Percentiles rank a stretch among this genome's conserved stretches.
These are phyloP conservation scores for Astyanax mexicanus DNA, from an alignment of 2,797 vertebrate genomes.

Conservation along the genomic window DNA sequence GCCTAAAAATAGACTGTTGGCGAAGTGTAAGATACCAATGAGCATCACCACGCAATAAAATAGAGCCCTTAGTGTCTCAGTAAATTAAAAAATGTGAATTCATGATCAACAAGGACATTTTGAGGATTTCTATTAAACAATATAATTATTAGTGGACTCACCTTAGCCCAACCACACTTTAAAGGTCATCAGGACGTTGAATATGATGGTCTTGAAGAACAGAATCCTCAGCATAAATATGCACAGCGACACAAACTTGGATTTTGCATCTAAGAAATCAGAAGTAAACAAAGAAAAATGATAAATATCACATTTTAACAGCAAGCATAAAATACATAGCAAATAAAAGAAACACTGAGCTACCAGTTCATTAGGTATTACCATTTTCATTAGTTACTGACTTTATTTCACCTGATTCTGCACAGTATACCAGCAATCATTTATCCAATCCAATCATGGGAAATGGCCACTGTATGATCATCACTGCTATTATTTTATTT, in stretches of 20 bases:
- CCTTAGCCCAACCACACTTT: conserved; percentile 73
- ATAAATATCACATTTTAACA: neutral
- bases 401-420: too few species aligned
- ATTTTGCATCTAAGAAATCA: conserved; percentile 62
- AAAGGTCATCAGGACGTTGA: conserved; percentile 77
- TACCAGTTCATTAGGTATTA: neutral
- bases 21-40: too few species aligned
- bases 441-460: too few species aligned
- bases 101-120: neutral
- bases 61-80: too few species aligned
- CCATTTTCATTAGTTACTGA: too few species aligned
- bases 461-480: too few species aligned
- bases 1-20: too few species aligned
- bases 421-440: too few species aligned
- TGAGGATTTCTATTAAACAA: neutral
- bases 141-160: conserved; percentile 50
- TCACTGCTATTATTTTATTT: too few species aligned
- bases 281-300: neutral
- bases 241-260: conserved; percentile 65
- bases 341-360: neutral
- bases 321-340: neutral
- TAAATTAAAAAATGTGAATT: too few species aligned
- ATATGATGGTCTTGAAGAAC: conserved; percentile 76
- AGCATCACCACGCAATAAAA: too few species aligned
- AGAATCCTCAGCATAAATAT: conserved; percentile 71